A percentile compares a stretch with the other conserved stretches of the same genome.
Conservation (phyloP, 2,797 vertebrate species). For the Ambastaia sidthimunki region DNA sequence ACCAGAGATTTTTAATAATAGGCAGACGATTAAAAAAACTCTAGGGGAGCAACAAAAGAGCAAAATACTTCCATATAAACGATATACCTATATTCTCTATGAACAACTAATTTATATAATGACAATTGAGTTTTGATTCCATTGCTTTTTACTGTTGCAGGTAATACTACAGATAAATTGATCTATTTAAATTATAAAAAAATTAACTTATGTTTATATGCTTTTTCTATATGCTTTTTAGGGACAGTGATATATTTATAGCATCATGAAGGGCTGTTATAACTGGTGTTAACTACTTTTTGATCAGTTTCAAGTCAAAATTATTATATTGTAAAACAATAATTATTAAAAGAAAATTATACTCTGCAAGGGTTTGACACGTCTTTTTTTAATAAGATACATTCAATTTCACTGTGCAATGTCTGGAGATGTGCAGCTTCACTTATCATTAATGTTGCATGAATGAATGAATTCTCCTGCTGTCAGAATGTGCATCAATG, state of each 20-base stretch:
- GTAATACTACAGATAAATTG: not conserved
- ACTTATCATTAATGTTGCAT: slow-evolving; percentile 69
- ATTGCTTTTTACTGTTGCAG: not conserved
- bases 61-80: slow-evolving; percentile 9
- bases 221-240: not conserved
- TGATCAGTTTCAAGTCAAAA: not conserved
- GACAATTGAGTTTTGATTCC: not conserved
- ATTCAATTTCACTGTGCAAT: slow-evolving; percentile 86
- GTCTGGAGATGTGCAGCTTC: slow-evolving; percentile 73
- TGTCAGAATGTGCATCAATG: slow-evolving; percentile 66
- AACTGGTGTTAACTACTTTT: not conserved
- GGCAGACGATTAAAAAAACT: slow-evolving; percentile 34
- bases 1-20: slow-evolving; percentile 16
- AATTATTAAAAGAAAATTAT: slow-evolving; percentile 32
- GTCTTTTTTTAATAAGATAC: slow-evolving; percentile 81
- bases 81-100: not conserved
- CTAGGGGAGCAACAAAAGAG: slow-evolving; percentile 21
- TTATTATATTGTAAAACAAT: not conserved
- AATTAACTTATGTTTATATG: no score
- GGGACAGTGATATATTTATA: not conserved
- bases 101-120: not conserved
- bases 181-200: no score
- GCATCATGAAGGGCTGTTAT: not conserved
- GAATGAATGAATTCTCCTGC: slow-evolving; percentile 64
- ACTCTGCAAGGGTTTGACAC: slow-evolving; percentile 63